Evolutionary conservation across 2,797 vertebrate genomes (phyloP), one percentile per base, ranked within the genome.

Genomic region (Sciaenops ocellatus): DNA sequence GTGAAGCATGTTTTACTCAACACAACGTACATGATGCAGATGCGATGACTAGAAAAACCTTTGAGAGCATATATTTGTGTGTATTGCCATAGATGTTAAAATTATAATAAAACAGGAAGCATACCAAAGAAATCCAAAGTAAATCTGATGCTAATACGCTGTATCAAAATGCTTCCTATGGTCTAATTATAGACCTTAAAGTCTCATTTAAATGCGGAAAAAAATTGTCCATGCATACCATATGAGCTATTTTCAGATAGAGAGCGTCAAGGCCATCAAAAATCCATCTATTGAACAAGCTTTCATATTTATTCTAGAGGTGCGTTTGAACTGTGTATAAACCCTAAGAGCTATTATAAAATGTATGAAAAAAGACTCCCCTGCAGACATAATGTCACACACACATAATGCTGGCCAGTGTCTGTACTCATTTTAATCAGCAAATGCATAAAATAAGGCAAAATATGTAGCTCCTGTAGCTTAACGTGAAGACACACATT

Each of bases 101-200:
- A 59, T 6, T 57, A 3, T 77, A 55, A 78, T 69, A 26, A 71
- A 83, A 82, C 30, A 63, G 20, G 50, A 48, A 69, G 51, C 38
- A 52, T 11, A 61, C 63, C 67, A 68, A 69, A 66, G 12, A 54
- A 74, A 70, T 34, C 13, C 9, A 62, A 65, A 61, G 46, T 63
- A 51, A 85, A 69, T 71, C 38, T 38, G 57, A 82, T 79, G 68
- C 42, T 24, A 73, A 78, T 73, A 42, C 16, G 26, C 28, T 22
- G 55, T 5, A 71, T 74, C 22, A 78, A 76, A 85, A 85, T 66
- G 71, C 74, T 73, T 82, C 64, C 61, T 66, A 44, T 60, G 75
- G 63, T 87, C 81, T 89, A 89, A 87, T 91, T 91, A 89, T 87
- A 79, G 82, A 81, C 46, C 24, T 67, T 70, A 77, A 74, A 83